Base-by-base conservation (phyloP, 2,888 invertebrate species). In the Torymus texanus region DNA sequence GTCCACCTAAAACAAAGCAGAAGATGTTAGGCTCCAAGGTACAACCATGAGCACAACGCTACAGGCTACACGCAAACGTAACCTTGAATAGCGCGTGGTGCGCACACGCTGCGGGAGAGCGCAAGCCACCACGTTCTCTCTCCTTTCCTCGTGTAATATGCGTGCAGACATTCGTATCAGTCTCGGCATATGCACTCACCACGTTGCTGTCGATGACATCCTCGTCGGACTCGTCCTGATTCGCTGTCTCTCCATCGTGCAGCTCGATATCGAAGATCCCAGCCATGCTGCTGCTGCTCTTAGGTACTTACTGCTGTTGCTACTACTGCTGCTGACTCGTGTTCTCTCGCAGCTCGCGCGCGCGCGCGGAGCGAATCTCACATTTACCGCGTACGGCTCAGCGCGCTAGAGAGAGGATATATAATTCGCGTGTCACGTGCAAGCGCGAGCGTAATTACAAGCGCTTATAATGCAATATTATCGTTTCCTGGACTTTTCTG, bases 191-290 rank as follows among this genome's bases (percentile, higher is more conserved):
- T n/a, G 51, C 0, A 71, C 91, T 92, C 93, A 97, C 97, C 94
- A 96, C 95, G 92, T 96, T 95, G 84, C 94, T 92, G 89, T 96
- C 96, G 90, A 97, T 95, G 90, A 95, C 95, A 92, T 98, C 98
- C 90, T 97, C 97, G 86, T 96, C 95, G 87, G 95, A 96, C 89
- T 95, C 95, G 90, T 95, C 95, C 88, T 93, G 94, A 84, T 93
- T 92, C 84, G 92, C 92, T 82, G 93, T 92, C 90, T 94, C 94
- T 80, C 91, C 92, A 88, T 95, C 94, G 88, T 94, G 94, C 89
- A 97, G 93, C 91, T 98, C 97, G 91, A 98, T 94, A 93, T 97
- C 97, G 91, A 98, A 97, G 91, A 97, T 95, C 91, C 96, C 97
- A 91, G 95, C 95, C 95, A 95, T 95, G 88, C 86, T 91, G 67